These are phyloP conservation scores for Atrina japonica DNA, from an alignment of 2,888 invertebrate species.

Conservation along the genomic window DNA sequence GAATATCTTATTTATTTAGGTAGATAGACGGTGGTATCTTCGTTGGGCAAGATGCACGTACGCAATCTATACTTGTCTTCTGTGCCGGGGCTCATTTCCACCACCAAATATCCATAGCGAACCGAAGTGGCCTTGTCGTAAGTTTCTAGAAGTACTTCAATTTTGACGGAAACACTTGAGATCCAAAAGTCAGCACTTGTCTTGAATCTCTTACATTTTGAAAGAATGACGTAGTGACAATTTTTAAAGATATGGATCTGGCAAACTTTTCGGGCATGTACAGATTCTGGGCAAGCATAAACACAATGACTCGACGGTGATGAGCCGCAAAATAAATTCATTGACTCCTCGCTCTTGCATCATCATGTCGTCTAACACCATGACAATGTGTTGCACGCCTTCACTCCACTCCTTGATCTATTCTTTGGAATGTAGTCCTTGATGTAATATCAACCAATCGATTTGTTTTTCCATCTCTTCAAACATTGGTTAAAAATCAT, in stretches of 20 bases:
- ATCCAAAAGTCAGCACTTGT: slow-evolving; percentile 24
- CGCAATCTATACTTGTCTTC: slow-evolving; percentile 22
- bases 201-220: slow-evolving; percentile 30
- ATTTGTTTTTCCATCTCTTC: slow-evolving; percentile 36
- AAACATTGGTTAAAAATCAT: slow-evolving; percentile 25
- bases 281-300: slow-evolving; percentile 36
- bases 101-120: slow-evolving; percentile 28
- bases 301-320: slow-evolving; percentile 24
- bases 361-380: slow-evolving; percentile 34
- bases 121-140: slow-evolving; percentile 23
- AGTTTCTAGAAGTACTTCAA: slow-evolving; percentile 25
- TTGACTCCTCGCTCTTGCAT: slow-evolving; percentile 10
- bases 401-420: slow-evolving; percentile 29
- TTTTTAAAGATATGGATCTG: slow-evolving; percentile 34
- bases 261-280: slow-evolving; percentile 33
- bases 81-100: slow-evolving; percentile 14
- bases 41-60: slow-evolving; percentile 25
- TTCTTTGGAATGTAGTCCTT: slow-evolving; percentile 28
- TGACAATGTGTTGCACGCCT: slow-evolving; percentile 10
- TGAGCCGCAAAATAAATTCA: slow-evolving; percentile 34
- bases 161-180: slow-evolving; percentile 31
- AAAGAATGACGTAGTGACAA: slow-evolving; percentile 34
- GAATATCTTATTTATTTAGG: slow-evolving; percentile 11
- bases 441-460: slow-evolving; percentile 11
- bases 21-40: slow-evolving; percentile 12